phyloP scores from a whole-genome alignment of 2,113 vertebrate genomes.

The Thomomys bottae region DNA sequence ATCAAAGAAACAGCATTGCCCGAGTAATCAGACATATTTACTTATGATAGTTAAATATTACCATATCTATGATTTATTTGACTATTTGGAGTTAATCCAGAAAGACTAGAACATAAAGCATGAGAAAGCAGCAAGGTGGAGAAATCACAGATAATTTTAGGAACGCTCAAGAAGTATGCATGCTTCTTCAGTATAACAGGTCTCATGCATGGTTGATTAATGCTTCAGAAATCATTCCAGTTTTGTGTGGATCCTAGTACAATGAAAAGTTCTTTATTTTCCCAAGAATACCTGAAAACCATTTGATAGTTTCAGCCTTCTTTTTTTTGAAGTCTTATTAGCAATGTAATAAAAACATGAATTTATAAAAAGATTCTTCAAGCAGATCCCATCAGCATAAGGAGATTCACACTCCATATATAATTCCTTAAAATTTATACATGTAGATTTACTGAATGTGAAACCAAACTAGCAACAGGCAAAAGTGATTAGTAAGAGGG shows the following conservation, averaged over 20 bases:
- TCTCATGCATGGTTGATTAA: neutral
- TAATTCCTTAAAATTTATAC: constrained; percentile 64
- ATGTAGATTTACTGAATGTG: constrained; percentile 55
- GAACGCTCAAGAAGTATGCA: neutral
- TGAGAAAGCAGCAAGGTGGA: neutral
- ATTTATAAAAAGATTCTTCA: constrained; percentile 61
- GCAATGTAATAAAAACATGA: constrained; percentile 58
- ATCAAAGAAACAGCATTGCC: constrained; percentile 64
- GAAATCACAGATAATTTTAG: neutral
- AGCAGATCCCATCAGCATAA: constrained; percentile 47
- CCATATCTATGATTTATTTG: constrained; percentile 67
- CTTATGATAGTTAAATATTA: constrained; percentile 48
- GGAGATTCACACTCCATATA: constrained; percentile 57
- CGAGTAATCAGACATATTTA: constrained; percentile 53
- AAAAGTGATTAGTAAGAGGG: constrained; percentile 30
- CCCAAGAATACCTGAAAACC: neutral
- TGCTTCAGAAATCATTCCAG: neutral
- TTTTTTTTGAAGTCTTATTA: constrained; percentile 28
- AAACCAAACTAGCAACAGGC: constrained; percentile 36
- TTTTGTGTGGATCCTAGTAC: neutral
- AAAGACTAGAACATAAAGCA: constrained; percentile 49
- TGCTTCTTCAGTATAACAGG: neutral
- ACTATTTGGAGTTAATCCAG: constrained; percentile 69
- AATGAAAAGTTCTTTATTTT: neutral
- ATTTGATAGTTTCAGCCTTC: neutral